Evolutionary conservation across 2,888 invertebrate species (phyloP).

Genomic region (Phymatocera aterrima): DNA sequence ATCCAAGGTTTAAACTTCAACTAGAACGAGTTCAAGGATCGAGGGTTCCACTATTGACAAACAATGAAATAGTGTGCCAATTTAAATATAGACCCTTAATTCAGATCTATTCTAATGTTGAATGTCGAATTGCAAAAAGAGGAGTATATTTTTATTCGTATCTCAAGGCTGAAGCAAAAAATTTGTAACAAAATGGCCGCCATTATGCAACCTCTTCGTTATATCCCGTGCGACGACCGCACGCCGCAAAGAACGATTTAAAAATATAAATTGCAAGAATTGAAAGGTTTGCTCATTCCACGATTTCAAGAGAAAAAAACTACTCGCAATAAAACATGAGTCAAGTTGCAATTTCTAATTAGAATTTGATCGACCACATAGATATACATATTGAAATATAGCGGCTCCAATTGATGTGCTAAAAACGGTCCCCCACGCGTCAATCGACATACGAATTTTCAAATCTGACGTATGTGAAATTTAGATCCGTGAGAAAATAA

Average conservation of each 20-base stretch:
- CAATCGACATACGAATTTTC: no score
- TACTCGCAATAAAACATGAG: no score
- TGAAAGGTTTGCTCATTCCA: background rate
- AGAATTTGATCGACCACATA: no score
- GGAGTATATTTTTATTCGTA: conserved; percentile 34
- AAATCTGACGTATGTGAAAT: no score
- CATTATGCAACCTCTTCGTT: conserved; percentile 68
- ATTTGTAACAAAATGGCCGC: conserved; percentile 68
- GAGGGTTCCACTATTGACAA: conserved; percentile 40
- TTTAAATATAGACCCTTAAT: conserved; percentile 28
- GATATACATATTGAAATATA: no score
- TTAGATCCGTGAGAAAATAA: no score
- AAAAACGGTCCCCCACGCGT: no score
- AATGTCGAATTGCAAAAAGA: conserved; percentile 1
- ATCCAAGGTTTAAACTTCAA: background rate
- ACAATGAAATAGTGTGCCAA: conserved; percentile 40
- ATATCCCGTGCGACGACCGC: conserved; percentile 20
- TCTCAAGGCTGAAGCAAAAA: conserved; percentile 26
- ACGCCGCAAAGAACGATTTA: background rate
- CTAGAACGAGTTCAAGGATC: conserved; percentile 39
- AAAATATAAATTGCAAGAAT: background rate
- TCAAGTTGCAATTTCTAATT: no score
- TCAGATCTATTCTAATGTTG: conserved; percentile 30
- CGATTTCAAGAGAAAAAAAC: no score
- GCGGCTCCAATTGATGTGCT: no score